phyloP scores from a whole-genome alignment of 2,797 vertebrate species.

The Cichlasoma orientale region DNA sequence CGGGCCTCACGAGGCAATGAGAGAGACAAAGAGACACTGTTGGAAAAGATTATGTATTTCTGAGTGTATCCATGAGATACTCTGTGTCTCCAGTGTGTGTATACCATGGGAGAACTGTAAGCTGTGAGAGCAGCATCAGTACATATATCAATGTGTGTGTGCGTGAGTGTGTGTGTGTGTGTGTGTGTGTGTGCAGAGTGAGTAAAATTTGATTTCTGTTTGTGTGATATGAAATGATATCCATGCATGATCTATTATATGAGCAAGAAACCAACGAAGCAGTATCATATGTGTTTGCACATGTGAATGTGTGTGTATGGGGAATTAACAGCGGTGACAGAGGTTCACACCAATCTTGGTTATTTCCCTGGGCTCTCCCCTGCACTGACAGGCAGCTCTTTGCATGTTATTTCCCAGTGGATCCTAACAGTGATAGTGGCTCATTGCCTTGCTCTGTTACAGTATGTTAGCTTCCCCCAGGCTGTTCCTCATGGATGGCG shows the following conservation, averaged over 20 bases:
- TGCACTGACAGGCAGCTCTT: conserved; percentile 58
- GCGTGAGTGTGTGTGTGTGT: neutral
- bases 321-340: conserved; percentile 51
- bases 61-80: conserved; percentile 20
- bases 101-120: neutral
- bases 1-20: conserved; percentile 13
- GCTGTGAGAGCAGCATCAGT: conserved; percentile 4
- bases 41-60: conserved; percentile 13
- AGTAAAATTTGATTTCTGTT: neutral
- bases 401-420: conserved; percentile 73
- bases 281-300: conserved; percentile 10
- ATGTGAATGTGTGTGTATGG: conserved; percentile 29
- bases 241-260: neutral
- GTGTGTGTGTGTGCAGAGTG: neutral
- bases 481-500: conserved; percentile 42
- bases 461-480: conserved; percentile 42
- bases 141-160: neutral
- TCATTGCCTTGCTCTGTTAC: conserved; percentile 62
- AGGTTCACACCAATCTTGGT: conserved; percentile 40
- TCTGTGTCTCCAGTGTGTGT: conserved; percentile 6
- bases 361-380: conserved; percentile 64
- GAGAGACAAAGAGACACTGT: neutral
- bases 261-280: conserved; percentile 12
- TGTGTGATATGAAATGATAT: neutral
- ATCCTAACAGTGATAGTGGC: conserved; percentile 58